A percentile compares a stretch with the other conserved stretches of the same genome.
These are phyloP conservation scores for Glaucomys volans DNA, from an alignment of 2,113 vertebrate species.

Conservation along the genomic window DNA sequence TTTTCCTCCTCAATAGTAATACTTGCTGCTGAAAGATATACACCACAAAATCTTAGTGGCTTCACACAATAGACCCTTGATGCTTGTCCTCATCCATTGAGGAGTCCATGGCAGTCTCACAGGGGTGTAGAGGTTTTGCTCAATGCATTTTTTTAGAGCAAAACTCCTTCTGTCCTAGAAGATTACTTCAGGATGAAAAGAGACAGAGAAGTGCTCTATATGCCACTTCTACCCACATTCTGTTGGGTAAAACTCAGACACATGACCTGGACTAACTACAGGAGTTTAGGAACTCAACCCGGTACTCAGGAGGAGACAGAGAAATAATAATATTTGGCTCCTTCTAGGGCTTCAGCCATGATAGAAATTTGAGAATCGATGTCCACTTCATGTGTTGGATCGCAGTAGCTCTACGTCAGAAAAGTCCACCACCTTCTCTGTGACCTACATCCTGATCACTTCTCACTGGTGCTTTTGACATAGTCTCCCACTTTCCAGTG, in stretches of 20 bases:
- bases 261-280: neutral
- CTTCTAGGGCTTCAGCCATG: neutral
- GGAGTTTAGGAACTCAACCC: neutral
- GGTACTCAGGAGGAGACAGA: neutral
- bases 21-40: neutral
- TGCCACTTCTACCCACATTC: neutral
- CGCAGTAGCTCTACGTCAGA: neutral
- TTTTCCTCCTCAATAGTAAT: neutral
- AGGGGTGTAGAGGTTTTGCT: neutral
- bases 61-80: neutral
- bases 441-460: neutral
- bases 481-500: neutral
- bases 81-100: neutral
- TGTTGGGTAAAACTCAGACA: neutral
- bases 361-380: neutral
- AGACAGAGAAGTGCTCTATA: no score
- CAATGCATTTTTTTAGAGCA: neutral
- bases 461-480: neutral
- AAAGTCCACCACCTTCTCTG: neutral
- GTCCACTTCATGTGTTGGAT: neutral
- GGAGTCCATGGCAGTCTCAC: rapidly evolving
- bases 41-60: neutral
- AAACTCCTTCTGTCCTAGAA: neutral
- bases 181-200: neutral
- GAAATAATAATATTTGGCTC: neutral